Evolutionary conservation across 2,888 invertebrate species (phyloP).

Genomic region (Athrips mouffetella): DNA sequence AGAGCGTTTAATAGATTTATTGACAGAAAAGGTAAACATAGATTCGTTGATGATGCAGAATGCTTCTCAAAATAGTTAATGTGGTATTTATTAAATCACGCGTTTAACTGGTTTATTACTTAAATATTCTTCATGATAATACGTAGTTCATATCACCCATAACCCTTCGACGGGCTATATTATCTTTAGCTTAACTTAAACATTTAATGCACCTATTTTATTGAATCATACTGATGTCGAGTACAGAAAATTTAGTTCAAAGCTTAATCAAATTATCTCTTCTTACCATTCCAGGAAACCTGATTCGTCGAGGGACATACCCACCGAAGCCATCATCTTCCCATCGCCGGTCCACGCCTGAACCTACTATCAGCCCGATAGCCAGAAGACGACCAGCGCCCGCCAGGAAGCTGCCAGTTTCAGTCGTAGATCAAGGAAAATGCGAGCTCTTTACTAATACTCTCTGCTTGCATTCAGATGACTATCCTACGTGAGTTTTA

Average conservation of each 20-base stretch:
- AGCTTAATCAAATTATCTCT: background rate
- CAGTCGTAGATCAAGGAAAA: slow-evolving; percentile 48
- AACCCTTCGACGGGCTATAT: background rate
- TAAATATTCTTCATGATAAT: too few relatives aligned
- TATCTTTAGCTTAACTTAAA: background rate
- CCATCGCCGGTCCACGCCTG: slow-evolving; percentile 50
- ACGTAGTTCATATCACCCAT: too few relatives aligned
- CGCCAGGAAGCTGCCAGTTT: slow-evolving; percentile 46
- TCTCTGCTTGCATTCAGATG: slow-evolving; percentile 83
- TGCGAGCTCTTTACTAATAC: slow-evolving; percentile 85
- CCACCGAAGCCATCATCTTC: slow-evolving; percentile 44
- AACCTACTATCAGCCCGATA: slow-evolving; percentile 39
- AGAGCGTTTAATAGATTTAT: slow-evolving; percentile 61
- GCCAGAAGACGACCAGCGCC: slow-evolving; percentile 46
- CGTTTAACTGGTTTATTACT: too few relatives aligned
- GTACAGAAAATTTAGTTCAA: too few relatives aligned
- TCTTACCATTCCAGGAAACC: slow-evolving; percentile 38
- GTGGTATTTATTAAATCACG: background rate
- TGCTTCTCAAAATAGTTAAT: background rate
- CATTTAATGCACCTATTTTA: background rate
- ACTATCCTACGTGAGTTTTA: slow-evolving; percentile 89
- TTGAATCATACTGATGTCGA: too few relatives aligned
- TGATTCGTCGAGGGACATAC: slow-evolving; percentile 58
- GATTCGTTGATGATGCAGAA: background rate
- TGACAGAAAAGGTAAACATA: slow-evolving; percentile 60